A percentile compares a stretch with the other conserved stretches of the same genome.
These are phyloP conservation scores for Hydrolagus colliei DNA, from an alignment of 2,797 vertebrate genomes.

Conservation along the genomic window DNA sequence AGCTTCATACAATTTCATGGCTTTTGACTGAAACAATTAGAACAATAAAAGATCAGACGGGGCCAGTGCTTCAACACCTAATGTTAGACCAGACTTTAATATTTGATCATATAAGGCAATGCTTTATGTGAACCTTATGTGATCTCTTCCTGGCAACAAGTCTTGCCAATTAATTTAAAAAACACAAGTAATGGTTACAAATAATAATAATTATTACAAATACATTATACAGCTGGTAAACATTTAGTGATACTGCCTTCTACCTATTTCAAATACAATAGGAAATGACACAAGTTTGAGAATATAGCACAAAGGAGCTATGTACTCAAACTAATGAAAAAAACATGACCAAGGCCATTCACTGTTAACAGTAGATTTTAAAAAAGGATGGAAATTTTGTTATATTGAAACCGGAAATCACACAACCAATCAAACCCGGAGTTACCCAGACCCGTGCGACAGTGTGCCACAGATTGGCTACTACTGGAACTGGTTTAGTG, in stretches of 20 bases:
- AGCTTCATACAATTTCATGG: constrained; percentile 94
- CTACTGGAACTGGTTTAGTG: too few species aligned
- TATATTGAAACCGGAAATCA: not conserved
- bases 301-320: not conserved
- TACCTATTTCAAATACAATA: not conserved
- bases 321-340: not conserved
- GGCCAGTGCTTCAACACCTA: too few species aligned
- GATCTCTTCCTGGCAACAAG: not conserved
- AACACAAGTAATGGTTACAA: not conserved
- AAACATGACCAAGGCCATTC: not conserved
- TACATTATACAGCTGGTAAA: not conserved
- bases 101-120: too few species aligned
- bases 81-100: too few species aligned
- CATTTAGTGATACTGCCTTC: not conserved
- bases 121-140: not conserved
- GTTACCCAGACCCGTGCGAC: too few species aligned
- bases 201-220: not conserved
- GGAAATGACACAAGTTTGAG: not conserved
- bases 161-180: not conserved
- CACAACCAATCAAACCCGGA: too few species aligned
- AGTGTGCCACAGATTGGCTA: too few species aligned
- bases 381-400: not conserved
- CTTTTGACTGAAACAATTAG: constrained; percentile 71
- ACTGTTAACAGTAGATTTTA: not conserved
- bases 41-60: not conserved